Conservation (phyloP, 2,113 vertebrate genomes). For the Otolemur garnettii region DNA sequence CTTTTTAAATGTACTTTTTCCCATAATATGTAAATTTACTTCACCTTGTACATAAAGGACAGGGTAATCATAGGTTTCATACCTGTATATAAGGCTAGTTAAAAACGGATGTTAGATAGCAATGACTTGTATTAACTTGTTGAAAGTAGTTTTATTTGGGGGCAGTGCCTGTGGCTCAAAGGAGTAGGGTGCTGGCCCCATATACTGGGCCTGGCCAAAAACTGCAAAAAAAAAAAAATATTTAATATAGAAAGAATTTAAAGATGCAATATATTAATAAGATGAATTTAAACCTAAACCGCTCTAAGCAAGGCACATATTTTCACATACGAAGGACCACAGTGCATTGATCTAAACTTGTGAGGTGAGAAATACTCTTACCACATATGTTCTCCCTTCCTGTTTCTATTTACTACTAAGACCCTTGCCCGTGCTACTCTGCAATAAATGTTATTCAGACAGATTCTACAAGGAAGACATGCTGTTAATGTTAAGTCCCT, state of each 20-base stretch:
- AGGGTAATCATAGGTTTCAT: neutral
- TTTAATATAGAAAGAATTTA: neutral
- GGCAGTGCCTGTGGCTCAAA: too few relatives aligned
- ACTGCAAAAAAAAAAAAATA: too few relatives aligned
- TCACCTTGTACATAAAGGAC: neutral
- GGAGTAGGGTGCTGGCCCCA: too few relatives aligned
- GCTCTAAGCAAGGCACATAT: neutral
- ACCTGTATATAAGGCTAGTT: neutral
- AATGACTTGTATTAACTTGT: neutral
- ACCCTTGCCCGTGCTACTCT: accelerated
- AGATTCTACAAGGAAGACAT: neutral
- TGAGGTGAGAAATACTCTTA: neutral
- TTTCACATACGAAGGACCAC: neutral
- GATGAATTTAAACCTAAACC: neutral
- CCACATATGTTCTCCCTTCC: neutral
- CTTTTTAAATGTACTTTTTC: neutral
- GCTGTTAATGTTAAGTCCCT: neutral
- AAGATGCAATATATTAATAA: neutral
- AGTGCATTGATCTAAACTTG: neutral
- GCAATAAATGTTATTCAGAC: neutral
- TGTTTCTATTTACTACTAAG: neutral
- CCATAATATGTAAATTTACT: neutral
- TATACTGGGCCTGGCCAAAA: too few relatives aligned
- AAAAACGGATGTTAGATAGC: neutral
- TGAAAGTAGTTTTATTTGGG: neutral